Evolutionary conservation across 1,140 invertebrate species (phyloP).

Genomic region (Helicorthomorpha holstii): DNA sequence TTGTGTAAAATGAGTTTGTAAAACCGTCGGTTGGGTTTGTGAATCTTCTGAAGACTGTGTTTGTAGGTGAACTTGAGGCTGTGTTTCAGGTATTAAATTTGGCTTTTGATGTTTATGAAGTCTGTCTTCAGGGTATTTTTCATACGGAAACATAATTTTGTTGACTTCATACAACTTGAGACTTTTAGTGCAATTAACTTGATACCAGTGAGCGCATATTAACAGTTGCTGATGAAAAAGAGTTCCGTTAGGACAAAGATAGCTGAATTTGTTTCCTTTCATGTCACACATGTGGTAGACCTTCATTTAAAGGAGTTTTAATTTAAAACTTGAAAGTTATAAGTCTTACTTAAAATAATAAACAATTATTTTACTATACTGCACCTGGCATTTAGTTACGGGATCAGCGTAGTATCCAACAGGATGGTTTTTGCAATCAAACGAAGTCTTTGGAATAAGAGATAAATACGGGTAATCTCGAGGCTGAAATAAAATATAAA

Average conservation of each 20-base stretch:
- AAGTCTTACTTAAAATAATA: neutral
- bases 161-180: conserved; percentile 7
- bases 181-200: conserved; percentile 13
- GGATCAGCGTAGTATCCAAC: conserved; percentile 1
- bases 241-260: conserved; percentile 10
- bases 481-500: too few relatives aligned
- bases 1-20: neutral
- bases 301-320: conserved; percentile 1
- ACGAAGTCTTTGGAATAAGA: neutral
- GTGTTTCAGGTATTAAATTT: neutral
- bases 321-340: neutral
- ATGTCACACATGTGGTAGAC: conserved; percentile 10
- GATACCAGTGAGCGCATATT: conserved; percentile 10
- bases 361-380: neutral
- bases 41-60: neutral
- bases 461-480: neutral
- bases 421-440: neutral
- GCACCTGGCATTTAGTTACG: neutral
- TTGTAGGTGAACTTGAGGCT: neutral
- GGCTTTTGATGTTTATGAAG: neutral
- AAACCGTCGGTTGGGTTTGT: neutral
- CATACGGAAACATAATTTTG: conserved; percentile 1
- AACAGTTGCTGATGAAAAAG: conserved; percentile 11
- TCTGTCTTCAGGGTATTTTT: neutral
- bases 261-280: conserved; percentile 7